Base-by-base conservation (phyloP, 2,888 invertebrate genomes). In the Blastobasis lacticolella region DNA sequence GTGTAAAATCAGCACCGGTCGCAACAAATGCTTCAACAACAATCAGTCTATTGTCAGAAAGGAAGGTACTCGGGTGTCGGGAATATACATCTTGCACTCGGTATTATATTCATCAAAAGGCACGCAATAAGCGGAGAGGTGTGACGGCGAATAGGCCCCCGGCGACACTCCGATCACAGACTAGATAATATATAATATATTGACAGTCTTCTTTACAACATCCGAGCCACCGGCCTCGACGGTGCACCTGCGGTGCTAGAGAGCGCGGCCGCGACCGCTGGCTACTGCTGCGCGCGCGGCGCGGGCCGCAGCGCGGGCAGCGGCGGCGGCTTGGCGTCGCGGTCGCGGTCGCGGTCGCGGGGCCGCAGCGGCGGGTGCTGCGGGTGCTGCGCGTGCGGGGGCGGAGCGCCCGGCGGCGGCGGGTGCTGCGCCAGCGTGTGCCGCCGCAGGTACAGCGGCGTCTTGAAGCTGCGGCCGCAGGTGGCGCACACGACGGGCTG, bases 401-500 rank as follows among this genome's bases (percentile, higher is more conserved):
- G 67, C 66, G 77, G 76, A 90, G 72, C 71, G 73, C 62, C 60
- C 47, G 52, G 53, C 57, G 69, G 68, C 69, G 74, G 71, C 71
- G 72, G 77, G 81, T 93, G 93, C 68, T 92, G 92, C 83, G 93
- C 92, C 68, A 93, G 90, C 79, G 92, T 92, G 88, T 93, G 93
- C 75, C 93, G 92, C 75, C 92, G 92, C 75, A 93, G 89, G 83
- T 93, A 93, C 76, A 93, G 92, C 82, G 92, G 92, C 69, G 93
- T 93, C 90, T 93, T 93, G 90, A 92, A 92, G 78, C 90, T 90
- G 81, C 92, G 92, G 63, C 92, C 92, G 87, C 93, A 93, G 58
- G 91, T 90, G 73, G 88, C 89, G 86, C 93, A 93, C 73, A 90
- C 90, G 63, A 91, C 91, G 86, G 92, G 92, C 76, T 91, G 90